phyloP scores from a whole-genome alignment of 2,113 vertebrate species.

The Leuciscus idus region DNA sequence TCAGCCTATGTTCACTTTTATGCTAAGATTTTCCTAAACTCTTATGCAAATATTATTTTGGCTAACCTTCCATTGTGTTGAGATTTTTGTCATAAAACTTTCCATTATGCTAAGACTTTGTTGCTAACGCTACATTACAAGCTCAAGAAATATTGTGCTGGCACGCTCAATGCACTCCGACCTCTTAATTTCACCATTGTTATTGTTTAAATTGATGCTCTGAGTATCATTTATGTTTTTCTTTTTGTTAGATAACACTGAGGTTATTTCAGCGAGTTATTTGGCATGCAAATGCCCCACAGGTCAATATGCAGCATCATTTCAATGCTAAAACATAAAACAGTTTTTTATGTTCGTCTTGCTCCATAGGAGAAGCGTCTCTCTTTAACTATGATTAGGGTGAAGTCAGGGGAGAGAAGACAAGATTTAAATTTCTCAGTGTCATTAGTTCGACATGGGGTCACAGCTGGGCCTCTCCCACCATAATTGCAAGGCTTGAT shows the following conservation, averaged over 20 bases:
- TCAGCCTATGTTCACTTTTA: neutral
- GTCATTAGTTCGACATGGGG: constrained; percentile 77
- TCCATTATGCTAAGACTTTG: neutral
- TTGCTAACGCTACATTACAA: neutral
- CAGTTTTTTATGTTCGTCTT: constrained; percentile 21
- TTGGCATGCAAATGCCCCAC: constrained; percentile 18
- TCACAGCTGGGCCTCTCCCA: constrained; percentile 72
- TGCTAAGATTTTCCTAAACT: neutral
- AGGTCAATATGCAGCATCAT: neutral
- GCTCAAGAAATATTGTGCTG: neutral
- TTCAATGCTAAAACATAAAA: constrained; percentile 1
- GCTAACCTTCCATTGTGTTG: neutral
- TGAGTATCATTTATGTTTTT: constrained; percentile 55
- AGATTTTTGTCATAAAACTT: neutral
- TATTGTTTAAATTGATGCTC: constrained; percentile 61
- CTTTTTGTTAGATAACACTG: constrained; percentile 55
- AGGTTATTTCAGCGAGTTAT: constrained; percentile 24
- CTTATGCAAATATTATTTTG: neutral
- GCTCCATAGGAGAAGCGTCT: constrained; percentile 23
- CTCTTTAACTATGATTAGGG: constrained; percentile 52
- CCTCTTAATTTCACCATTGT: constrained; percentile 40
- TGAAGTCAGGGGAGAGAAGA: constrained; percentile 72
- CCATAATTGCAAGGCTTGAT: constrained; percentile 77
- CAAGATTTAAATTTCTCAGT: constrained; percentile 71
- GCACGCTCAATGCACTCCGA: neutral